Evolutionary conservation across 2,797 vertebrate species (phyloP).

Genomic region (Notoglanidium macrostoma): DNA sequence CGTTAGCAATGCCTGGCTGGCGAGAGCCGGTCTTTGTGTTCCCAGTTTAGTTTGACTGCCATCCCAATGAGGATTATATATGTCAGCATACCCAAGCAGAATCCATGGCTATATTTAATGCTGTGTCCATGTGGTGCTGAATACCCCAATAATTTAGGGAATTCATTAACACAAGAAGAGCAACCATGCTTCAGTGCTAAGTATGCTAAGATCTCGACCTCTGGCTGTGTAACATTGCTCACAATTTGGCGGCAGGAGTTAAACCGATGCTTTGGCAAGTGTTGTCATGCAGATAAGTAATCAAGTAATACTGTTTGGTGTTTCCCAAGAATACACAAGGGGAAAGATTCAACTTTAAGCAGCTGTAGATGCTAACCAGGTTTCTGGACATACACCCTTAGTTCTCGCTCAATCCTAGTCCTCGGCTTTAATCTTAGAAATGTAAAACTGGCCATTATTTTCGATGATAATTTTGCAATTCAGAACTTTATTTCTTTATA

Average conservation of each 20-base stretch:
- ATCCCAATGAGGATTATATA: constrained; percentile 43
- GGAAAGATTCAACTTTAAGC: constrained; percentile 55
- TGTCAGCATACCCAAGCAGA: constrained; percentile 22
- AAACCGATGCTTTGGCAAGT: constrained; percentile 47
- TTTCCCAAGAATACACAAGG: constrained; percentile 52
- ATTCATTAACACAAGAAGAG: constrained; percentile 47
- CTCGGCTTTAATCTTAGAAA: not conserved
- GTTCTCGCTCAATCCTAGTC: not conserved
- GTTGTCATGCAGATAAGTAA: constrained; percentile 55
- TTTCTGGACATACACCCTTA: not conserved
- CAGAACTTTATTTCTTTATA: not conserved
- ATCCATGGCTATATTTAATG: constrained; percentile 50
- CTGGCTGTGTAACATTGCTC: constrained; percentile 8
- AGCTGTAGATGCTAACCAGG: constrained; percentile 55
- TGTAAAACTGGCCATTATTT: not conserved
- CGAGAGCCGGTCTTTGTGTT: constrained; percentile 46
- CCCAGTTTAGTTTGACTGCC: constrained; percentile 51
- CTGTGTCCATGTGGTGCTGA: constrained; percentile 29
- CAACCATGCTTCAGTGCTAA: constrained; percentile 23
- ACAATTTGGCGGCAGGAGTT: constrained; percentile 34
- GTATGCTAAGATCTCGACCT: constrained; percentile 21
- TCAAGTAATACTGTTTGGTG: constrained; percentile 54
- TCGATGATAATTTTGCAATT: not conserved
- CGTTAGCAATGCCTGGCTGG: constrained; percentile 35
- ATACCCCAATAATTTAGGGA: constrained; percentile 49